Conservation (phyloP, 2,888 invertebrate species). For the Xestia xanthographa region DNA sequence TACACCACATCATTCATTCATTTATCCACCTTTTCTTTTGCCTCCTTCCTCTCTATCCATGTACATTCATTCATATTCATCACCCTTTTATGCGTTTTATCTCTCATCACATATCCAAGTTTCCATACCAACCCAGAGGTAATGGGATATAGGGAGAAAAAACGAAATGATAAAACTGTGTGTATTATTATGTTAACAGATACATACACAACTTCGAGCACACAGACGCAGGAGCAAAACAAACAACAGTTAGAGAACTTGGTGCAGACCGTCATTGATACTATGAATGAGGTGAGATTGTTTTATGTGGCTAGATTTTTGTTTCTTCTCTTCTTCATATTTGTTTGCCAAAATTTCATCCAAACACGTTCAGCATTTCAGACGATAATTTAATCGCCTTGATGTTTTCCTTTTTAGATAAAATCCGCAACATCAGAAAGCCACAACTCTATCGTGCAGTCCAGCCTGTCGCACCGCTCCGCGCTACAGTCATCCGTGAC, state of each 20-base stretch:
- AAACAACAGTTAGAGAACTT: constrained; percentile 75
- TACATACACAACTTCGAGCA: constrained; percentile 70
- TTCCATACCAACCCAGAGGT: neutral
- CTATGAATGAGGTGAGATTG: constrained; percentile 75
- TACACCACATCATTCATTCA: no score
- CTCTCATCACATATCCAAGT: no score
- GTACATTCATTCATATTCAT: neutral
- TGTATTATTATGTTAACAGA: constrained; percentile 68
- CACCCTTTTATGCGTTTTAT: no score
- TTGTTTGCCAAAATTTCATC: no score
- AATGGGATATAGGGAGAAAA: neutral
- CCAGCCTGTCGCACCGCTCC: constrained; percentile 34
- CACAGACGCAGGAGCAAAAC: constrained; percentile 70
- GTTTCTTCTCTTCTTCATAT: no score
- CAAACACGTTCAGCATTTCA: no score
- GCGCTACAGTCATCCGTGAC: constrained; percentile 32
- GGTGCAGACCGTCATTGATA: constrained; percentile 70
- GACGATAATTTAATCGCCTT: neutral
- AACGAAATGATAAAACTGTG: neutral
- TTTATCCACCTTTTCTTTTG: neutral
- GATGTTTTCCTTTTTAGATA: constrained; percentile 57
- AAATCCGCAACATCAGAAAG: constrained; percentile 61
- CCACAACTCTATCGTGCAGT: constrained; percentile 34
- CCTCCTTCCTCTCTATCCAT: neutral
- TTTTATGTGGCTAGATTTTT: no score